phyloP scores from a whole-genome alignment of 2,888 invertebrate genomes.

The Lasiommata megera region DNA sequence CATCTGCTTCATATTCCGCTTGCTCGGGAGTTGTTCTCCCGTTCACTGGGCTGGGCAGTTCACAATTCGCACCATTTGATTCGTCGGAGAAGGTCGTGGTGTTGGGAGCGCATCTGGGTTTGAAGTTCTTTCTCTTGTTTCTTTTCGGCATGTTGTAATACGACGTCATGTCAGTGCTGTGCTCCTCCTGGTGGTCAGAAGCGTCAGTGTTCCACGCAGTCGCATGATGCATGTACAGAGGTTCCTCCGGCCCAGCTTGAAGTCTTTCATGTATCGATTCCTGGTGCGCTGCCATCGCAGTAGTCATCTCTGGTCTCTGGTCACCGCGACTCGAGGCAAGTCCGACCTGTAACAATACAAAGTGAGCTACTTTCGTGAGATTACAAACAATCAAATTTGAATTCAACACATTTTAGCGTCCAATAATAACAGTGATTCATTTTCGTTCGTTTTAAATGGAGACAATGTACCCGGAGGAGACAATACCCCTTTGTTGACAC shows the following conservation, averaged over 20 bases:
- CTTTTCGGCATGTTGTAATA: slow-evolving; percentile 82
- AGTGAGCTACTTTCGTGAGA: slow-evolving; percentile 38
- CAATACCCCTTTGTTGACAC: slow-evolving; percentile 78
- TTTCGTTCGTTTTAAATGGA: slow-evolving; percentile 67
- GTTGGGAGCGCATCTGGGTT: slow-evolving; percentile 86
- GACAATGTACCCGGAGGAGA: slow-evolving; percentile 74
- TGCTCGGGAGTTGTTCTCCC: slow-evolving; percentile 65
- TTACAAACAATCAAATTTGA: slow-evolving; percentile 72
- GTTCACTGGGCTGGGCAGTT: slow-evolving; percentile 59
- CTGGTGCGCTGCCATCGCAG: slow-evolving; percentile 80
- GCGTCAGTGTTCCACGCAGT: slow-evolving; percentile 76
- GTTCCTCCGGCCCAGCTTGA: slow-evolving; percentile 69
- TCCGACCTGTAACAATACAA: slow-evolving; percentile 56
- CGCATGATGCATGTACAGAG: slow-evolving; percentile 74
- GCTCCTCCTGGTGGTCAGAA: slow-evolving; percentile 64
- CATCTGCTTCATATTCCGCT: slow-evolving; percentile 54
- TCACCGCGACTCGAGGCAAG: slow-evolving; percentile 62
- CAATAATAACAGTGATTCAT: slow-evolving; percentile 79
- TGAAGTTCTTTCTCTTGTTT: slow-evolving; percentile 90
- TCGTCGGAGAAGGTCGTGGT: slow-evolving; percentile 75
- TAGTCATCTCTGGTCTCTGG: slow-evolving; percentile 78
- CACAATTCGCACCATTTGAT: slow-evolving; percentile 64
- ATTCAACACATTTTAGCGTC: slow-evolving; percentile 73
- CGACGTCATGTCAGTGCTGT: slow-evolving; percentile 64
- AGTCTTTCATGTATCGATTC: slow-evolving; percentile 79